Evolutionary conservation across 37 sponge, comb jelly and placozoan species (phyloP), one percentile per base, ranked within the genome.

Genomic region (Mnemiopsis leidyi): DNA sequence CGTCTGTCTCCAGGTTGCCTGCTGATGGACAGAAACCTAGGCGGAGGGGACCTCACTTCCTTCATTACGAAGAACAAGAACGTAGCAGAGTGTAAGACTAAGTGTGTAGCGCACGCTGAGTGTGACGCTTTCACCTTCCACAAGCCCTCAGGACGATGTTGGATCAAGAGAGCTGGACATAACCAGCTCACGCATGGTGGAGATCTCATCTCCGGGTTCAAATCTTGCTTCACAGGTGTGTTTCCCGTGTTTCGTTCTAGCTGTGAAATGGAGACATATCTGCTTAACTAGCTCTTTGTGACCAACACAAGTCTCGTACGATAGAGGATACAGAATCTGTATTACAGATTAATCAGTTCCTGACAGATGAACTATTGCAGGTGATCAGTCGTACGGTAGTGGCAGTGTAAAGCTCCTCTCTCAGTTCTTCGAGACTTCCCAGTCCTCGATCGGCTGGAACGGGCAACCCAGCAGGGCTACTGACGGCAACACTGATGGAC

Each of bases 151-250:
- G 75, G 75, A 3, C 7, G 75, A 5, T 71, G 75, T 25, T 71
- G 75, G 75, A 29, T 71, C 3, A 71, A 71, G 75, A 71, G 75
- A 28, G n/a, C 75, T 5, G 75, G 75, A 71, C 75, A 71, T 71
- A 71, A 28, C 26, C 21, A 71, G 2, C 3, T 28, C 30, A n/a
- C 26, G 3, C 20, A 71, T 28, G 75, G 30, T 18, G 3, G 20
- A 2, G 20, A 71, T 28, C 75, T 71, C 3, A 71, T 71, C 30
- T 71, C 75, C 3, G 75, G 21, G 20, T 71, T 71, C 75, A 71
- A 71, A 71, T 71, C 75, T 23, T 71, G 75, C n/a, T 71, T 23
- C 30, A 71, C 26, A 29, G 75, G 75, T 71, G 3, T 23, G 75
- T n/a, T n/a, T n/a, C n/a, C n/a, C 13, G 20, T 20, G 13, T 67